Base-by-base conservation (phyloP, 2,797 vertebrate genomes). In the Leuciscus waleckii region DNA sequence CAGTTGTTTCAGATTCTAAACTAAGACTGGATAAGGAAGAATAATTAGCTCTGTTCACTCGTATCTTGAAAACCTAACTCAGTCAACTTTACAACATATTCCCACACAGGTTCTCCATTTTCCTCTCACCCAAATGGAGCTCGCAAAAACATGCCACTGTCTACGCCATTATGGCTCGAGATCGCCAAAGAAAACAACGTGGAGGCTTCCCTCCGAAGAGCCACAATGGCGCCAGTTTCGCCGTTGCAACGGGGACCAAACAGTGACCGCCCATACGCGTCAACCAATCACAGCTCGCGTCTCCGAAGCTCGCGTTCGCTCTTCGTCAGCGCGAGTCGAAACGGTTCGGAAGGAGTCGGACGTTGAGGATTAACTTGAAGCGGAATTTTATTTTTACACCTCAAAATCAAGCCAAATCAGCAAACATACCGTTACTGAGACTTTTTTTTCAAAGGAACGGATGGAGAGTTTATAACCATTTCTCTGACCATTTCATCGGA, bases 141-240 rank as follows among this genome's bases (percentile, higher is more conserved):
- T 61, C 68, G 84, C 29, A 80, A 73, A 80, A 80, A 85, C 26
- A 85, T 7, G 41, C 23, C 56, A 85, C 83, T 2, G 54, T 8
- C 3, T 1, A 5, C 17, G 61, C 83, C 94, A 95, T 89, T 86
- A 92, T 91, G 93, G 94, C 14, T 90, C 6, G 0, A 16, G 4
- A 51, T 3, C 7, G 6, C 13, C 41, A 35, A 8, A 39, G 17
- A 21, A 79, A 76, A 68, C 19, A 39, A 49, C 16, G 35, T 51
- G 39, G 65, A 79, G 49, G 67, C 81, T 37, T 79, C 2, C 67
- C 26, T 5, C 39, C 0, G 4, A 0, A 1, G 94, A 94, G 85
- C 94, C 95, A 93, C 90, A 94, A 96, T 95, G 95, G 94, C 90
- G 93, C 81, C 86, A 0, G 85, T 94, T 92, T 93, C 93, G n/a